Conservation (phyloP, 2,113 vertebrate species). For the Dicentrarchus labrax region DNA sequence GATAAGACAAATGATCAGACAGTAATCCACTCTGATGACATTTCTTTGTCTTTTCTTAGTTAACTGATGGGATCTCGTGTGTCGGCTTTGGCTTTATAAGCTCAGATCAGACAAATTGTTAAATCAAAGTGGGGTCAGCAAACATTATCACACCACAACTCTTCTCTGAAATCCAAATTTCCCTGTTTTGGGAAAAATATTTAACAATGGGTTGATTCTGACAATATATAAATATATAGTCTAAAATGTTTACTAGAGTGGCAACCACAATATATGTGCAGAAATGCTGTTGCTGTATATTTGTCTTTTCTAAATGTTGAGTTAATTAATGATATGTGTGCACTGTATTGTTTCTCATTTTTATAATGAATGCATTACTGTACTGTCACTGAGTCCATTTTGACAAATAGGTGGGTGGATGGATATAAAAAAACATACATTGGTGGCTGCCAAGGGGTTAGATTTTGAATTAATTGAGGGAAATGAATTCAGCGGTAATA, state of each 20-base stretch:
- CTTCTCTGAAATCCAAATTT: slow-evolving; percentile 83
- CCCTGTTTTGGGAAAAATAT: slow-evolving; percentile 82
- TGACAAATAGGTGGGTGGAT: slow-evolving; percentile 87
- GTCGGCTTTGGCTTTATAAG: slow-evolving; percentile 38
- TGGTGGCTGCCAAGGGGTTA: slow-evolving; percentile 82
- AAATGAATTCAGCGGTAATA: slow-evolving; percentile 87
- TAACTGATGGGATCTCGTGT: slow-evolving; percentile 61
- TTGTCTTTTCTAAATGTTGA: slow-evolving; percentile 69
- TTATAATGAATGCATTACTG: slow-evolving; percentile 87
- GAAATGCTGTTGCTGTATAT: slow-evolving; percentile 45
- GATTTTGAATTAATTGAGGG: slow-evolving; percentile 88
- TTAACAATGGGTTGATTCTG: slow-evolving; percentile 28
- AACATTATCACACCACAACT: slow-evolving; percentile 82
- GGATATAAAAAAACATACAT: slow-evolving; percentile 83
- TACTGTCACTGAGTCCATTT: slow-evolving; percentile 85
- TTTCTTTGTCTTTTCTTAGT: slow-evolving; percentile 73
- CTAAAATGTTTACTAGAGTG: slow-evolving; percentile 15
- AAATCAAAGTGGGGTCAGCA: slow-evolving; percentile 85
- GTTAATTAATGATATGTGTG: slow-evolving; percentile 85
- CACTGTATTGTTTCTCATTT: slow-evolving; percentile 82
- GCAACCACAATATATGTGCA: slow-evolving; percentile 24
- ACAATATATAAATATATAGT: neutral
- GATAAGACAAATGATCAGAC: slow-evolving; percentile 75
- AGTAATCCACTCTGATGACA: slow-evolving; percentile 65
- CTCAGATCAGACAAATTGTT: slow-evolving; percentile 85